These are phyloP conservation scores for Ariopsis seemanni DNA, from an alignment of 2,113 vertebrate genomes.

Conservation along the genomic window DNA sequence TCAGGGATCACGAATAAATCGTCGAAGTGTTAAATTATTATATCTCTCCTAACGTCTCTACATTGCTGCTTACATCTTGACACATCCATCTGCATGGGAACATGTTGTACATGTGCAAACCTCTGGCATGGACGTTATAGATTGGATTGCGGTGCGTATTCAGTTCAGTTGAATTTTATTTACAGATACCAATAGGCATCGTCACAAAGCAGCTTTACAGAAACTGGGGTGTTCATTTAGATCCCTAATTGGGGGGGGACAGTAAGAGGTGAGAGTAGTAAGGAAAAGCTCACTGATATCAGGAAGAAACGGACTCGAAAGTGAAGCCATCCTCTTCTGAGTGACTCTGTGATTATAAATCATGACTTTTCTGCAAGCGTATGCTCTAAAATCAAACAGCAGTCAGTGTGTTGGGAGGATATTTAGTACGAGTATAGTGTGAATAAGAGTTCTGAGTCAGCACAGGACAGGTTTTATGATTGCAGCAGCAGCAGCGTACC, in stretches of 20 bases:
- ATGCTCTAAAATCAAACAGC: background rate
- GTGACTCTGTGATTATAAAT: background rate
- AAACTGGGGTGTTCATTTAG: background rate
- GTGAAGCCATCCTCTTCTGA: background rate
- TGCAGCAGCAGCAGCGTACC: background rate
- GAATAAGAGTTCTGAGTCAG: background rate
- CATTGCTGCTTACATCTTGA: background rate
- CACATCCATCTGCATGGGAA: constrained; percentile 8
- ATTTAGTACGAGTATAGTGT: background rate
- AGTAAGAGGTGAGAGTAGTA: background rate
- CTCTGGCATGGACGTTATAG: background rate
- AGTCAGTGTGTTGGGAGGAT: background rate
- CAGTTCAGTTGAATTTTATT: background rate
- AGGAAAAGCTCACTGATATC: background rate
- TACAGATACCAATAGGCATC: background rate
- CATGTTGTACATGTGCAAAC: background rate
- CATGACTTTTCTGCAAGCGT: background rate
- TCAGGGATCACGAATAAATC: background rate
- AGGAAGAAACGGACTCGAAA: background rate
- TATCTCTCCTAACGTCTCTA: background rate
- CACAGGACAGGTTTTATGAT: background rate
- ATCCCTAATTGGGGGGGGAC: background rate
- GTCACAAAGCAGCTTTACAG: background rate
- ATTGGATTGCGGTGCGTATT: background rate
- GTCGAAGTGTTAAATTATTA: constrained; percentile 30